Base-by-base conservation (phyloP, 2,113 vertebrate species). In the Albula glossodonta region DNA sequence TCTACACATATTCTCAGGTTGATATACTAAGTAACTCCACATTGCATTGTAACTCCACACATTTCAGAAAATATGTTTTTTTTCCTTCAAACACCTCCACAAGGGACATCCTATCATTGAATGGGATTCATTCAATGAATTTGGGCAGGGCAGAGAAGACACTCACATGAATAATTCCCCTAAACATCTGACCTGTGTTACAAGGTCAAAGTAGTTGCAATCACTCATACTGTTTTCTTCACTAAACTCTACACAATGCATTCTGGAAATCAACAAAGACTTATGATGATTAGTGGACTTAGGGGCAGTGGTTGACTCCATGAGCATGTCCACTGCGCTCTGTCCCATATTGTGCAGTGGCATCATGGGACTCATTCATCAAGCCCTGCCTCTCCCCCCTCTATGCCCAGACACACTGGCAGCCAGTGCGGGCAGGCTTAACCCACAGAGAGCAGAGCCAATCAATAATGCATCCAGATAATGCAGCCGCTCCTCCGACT, bases 391-490 rank as follows among this genome's bases (percentile, higher is more conserved):
- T 56, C 80, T 13, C 19, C 56, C 31, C 78, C 83, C 49, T 19
- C 50, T 15, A 8, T 66, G 48, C 56, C 81, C 86, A 83, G 81
- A 83, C 86, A 83, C 74, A 48, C 15, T 10, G 85, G 80, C 85
- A 83, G 74, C 86, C 83, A 87, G 80, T 87, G 82, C 86, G 85
- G 86, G 25, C 74, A 81, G 82, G 82, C 74, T 51, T 79, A 50
- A 78, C 77, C 83, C 78, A 77, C 84, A 85, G 82, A 90, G 85
- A 85, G 84, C 84, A 87, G 80, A 52, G 51, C 80, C 63, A 85
- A 88, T 90, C 80, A 90, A 90, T 90, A 90, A 91, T 90, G 52
- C 78, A 91, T 91, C 70, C 52, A 77, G 57, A 89, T 88, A 88
- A 90, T 89, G 83, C 86, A 86, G 63, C 86, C 80, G 53, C 10